Evolutionary conservation across 2,888 invertebrate genomes (phyloP).

Genomic region (Apamea monoglypha): DNA sequence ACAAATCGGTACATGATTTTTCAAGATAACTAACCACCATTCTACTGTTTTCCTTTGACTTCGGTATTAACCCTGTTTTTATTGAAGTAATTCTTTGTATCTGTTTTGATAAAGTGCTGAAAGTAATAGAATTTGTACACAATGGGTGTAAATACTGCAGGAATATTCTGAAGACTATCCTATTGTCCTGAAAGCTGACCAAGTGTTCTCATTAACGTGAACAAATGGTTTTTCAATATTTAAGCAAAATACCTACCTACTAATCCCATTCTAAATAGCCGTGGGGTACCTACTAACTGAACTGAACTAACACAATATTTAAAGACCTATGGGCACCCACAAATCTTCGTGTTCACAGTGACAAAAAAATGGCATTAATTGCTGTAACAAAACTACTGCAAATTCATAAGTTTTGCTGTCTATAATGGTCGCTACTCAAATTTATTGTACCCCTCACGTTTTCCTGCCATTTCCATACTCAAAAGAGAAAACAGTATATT

Average conservation of each 20-base stretch:
- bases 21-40: slow-evolving; percentile 31
- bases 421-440: not conserved
- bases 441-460: slow-evolving; percentile 8
- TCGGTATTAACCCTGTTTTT: slow-evolving; percentile 13
- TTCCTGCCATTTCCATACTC: slow-evolving; percentile 22
- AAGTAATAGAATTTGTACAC: slow-evolving; percentile 19
- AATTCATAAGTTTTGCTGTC: not conserved
- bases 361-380: not conserved
- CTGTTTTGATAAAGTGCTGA: slow-evolving; percentile 15
- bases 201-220: not conserved
- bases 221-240: not conserved
- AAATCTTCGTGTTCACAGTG: not conserved
- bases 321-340: not conserved
- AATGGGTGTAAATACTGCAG: slow-evolving; percentile 11
- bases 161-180: not conserved
- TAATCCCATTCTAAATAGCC: not conserved
- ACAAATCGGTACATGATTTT: slow-evolving; percentile 61
- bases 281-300: not conserved
- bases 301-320: not conserved
- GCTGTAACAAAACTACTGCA: not conserved
- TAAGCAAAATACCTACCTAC: not conserved
- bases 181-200: not conserved
- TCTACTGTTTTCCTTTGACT: slow-evolving; percentile 32
- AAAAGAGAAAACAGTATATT: not conserved
- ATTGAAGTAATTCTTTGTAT: slow-evolving; percentile 37